A percentile compares a stretch with the other conserved stretches of the same genome.
phyloP scores from a whole-genome alignment of 2,797 vertebrate genomes.

The Gorsachius magnificus region DNA sequence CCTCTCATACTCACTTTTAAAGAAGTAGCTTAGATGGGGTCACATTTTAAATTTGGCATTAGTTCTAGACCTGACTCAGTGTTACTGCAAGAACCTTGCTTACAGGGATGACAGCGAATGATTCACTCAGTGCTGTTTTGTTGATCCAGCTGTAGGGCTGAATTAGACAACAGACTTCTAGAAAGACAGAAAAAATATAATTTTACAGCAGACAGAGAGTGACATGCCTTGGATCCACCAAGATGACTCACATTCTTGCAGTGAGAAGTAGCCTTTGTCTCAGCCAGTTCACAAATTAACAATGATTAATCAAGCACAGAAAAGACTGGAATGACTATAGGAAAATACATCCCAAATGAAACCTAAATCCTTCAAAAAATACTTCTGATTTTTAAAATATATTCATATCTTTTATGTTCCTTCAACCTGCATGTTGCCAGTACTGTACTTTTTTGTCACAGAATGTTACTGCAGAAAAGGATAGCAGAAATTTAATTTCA shows the following conservation, averaged over 20 bases:
- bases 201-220: constrained; percentile 39
- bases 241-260: constrained; percentile 42
- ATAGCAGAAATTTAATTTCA: background rate
- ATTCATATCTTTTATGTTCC: background rate
- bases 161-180: constrained; percentile 51
- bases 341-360: background rate
- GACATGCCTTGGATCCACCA: constrained; percentile 36
- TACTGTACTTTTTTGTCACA: background rate
- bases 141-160: constrained; percentile 59
- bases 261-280: background rate
- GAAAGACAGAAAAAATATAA: constrained; percentile 32
- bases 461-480: background rate
- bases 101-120: background rate
- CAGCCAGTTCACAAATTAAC: constrained; percentile 16
- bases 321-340: background rate
- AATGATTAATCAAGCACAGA: constrained; percentile 10
- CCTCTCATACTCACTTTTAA: background rate
- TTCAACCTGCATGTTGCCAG: background rate
- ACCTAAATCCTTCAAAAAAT: background rate
- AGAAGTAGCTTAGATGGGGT: background rate
- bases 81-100: constrained; percentile 36
- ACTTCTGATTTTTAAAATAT: background rate
- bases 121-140: constrained; percentile 44
- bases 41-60: constrained; percentile 33
- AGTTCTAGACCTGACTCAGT: constrained; percentile 53